phyloP scores from a whole-genome alignment of 2,797 vertebrate genomes.

The Lithobates sylvaticus region DNA sequence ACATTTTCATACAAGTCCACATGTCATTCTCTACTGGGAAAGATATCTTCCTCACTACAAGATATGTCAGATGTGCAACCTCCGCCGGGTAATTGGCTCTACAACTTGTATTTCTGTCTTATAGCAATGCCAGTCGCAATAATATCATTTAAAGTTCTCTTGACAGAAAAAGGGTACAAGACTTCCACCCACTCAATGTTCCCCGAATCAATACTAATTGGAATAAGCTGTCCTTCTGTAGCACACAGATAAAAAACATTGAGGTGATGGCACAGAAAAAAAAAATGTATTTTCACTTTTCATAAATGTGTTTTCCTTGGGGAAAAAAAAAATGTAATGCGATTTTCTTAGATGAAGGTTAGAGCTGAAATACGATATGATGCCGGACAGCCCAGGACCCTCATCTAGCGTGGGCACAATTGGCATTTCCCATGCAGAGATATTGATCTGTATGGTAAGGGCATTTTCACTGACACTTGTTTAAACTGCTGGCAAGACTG shows the following conservation, averaged over 20 bases:
- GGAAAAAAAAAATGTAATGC: neutral
- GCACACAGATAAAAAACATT: constrained; percentile 11
- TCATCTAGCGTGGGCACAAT: neutral
- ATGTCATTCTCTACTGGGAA: neutral
- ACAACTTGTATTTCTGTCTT: neutral
- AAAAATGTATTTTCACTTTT: neutral
- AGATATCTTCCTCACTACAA: neutral
- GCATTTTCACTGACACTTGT: neutral
- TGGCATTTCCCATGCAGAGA: neutral
- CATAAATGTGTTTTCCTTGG: neutral
- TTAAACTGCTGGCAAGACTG: neutral
- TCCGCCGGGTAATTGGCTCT: constrained; percentile 1
- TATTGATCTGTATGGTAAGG: neutral
- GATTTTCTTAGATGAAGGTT: neutral
- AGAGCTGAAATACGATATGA: neutral
- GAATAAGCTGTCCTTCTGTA: constrained; percentile 9
- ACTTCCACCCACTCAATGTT: constrained; percentile 17
- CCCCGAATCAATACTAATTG: constrained; percentile 35
- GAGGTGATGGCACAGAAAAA: neutral
- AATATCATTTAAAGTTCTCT: constrained; percentile 17
- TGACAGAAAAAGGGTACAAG: constrained; percentile 23
- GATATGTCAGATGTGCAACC: neutral
- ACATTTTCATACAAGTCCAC: neutral
- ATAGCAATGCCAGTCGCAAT: neutral
- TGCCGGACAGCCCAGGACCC: neutral